phyloP scores from a whole-genome alignment of 2,888 invertebrate genomes.

The Sinotaia quadrata region DNA sequence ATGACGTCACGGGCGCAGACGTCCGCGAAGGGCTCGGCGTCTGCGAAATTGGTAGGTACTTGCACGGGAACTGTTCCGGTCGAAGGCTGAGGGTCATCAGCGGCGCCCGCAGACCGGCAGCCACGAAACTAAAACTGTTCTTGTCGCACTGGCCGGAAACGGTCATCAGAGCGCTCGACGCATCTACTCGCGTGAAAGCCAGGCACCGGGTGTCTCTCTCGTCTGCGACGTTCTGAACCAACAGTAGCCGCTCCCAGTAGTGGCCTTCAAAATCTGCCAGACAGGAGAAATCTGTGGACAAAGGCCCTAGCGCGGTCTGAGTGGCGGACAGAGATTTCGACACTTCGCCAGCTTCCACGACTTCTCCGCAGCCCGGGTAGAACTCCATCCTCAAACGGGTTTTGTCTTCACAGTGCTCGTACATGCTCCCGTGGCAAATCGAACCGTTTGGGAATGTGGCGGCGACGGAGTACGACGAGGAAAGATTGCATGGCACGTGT shows the following conservation, averaged over 20 bases:
- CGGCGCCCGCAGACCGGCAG: constrained; percentile 44
- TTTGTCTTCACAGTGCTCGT: constrained; percentile 50
- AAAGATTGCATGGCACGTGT: constrained; percentile 47
- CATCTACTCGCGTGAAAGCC: constrained; percentile 49
- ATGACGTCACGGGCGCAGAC: neutral
- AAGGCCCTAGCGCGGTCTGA: constrained; percentile 3
- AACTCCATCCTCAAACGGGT: constrained; percentile 50
- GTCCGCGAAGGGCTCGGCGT: constrained; percentile 3
- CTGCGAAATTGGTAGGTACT: constrained; percentile 40
- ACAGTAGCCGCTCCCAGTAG: constrained; percentile 56
- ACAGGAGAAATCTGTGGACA: constrained; percentile 46
- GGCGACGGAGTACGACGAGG: constrained; percentile 42
- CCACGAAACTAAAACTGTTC: constrained; percentile 49
- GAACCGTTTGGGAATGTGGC: constrained; percentile 44
- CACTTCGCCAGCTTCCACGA: neutral
- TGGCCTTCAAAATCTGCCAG: constrained; percentile 52
- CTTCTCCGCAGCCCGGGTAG: constrained; percentile 34
- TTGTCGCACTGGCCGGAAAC: constrained; percentile 55
- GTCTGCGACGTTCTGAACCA: constrained; percentile 52
- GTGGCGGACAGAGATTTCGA: neutral
- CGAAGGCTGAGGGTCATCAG: constrained; percentile 43
- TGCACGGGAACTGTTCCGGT: constrained; percentile 46
- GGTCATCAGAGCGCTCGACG: constrained; percentile 44
- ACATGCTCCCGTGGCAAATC: constrained; percentile 52
- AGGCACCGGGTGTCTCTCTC: constrained; percentile 50